A percentile compares a stretch with the other conserved stretches of the same genome.
Evolutionary conservation across 2,113 vertebrate genomes (phyloP).

Genomic region (Heloderma charlesbogerti): DNA sequence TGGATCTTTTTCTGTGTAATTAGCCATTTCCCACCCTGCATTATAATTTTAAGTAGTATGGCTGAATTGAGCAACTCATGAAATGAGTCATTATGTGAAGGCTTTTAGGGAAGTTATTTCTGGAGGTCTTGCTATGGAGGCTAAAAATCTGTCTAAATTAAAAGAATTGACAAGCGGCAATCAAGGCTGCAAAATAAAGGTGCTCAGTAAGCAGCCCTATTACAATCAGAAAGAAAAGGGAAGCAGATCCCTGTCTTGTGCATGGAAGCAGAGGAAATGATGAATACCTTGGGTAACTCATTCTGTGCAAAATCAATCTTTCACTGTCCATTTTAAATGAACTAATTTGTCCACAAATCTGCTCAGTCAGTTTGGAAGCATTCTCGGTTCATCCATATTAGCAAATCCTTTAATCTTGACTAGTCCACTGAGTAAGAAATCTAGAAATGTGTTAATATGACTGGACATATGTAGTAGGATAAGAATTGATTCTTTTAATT

Average conservation of each 20-base stretch:
- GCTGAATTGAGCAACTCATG: constrained; percentile 79
- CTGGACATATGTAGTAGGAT: constrained; percentile 93
- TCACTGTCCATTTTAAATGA: constrained; percentile 92
- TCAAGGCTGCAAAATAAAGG: constrained; percentile 83
- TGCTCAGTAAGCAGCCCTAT: constrained; percentile 85
- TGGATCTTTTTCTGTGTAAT: constrained; percentile 83
- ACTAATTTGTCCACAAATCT: constrained; percentile 97
- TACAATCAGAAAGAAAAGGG: constrained; percentile 84
- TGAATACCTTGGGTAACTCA: constrained; percentile 85
- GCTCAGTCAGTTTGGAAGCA: constrained; percentile 93
- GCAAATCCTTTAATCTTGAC: constrained; percentile 99
- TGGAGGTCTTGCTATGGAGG: constrained; percentile 81
- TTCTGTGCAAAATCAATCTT: constrained; percentile 91
- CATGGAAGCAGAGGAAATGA: constrained; percentile 81
- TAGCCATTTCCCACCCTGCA: constrained; percentile 80
- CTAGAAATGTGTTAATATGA: constrained; percentile 95
- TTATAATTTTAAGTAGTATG: constrained; percentile 83
- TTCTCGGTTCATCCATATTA: constrained; percentile 93
- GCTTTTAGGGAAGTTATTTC: constrained; percentile 87
- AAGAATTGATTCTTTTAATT: constrained; percentile 99
- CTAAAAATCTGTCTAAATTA: constrained; percentile 85
- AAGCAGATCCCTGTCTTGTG: constrained; percentile 80
- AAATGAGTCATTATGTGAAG: constrained; percentile 85
- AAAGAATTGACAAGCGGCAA: constrained; percentile 85
- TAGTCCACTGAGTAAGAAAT: constrained; percentile 91